Evolutionary conservation across 2,797 vertebrate genomes (phyloP).

Genomic region (Peromyscus nudipes): DNA sequence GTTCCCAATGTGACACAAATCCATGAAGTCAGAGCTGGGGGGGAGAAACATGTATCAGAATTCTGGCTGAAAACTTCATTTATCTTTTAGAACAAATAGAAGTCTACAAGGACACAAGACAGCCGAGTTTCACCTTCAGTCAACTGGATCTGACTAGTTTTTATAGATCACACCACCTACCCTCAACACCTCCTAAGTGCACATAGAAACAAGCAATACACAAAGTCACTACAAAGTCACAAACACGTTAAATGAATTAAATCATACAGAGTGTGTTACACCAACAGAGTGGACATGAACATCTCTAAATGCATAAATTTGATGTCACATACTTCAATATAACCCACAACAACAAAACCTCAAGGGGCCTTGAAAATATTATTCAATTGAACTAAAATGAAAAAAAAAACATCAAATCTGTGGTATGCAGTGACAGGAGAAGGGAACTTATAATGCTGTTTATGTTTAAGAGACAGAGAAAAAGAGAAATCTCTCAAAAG

Average conservation of each 20-base stretch:
- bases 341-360: neutral
- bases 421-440: neutral
- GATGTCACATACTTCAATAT: neutral
- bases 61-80: neutral
- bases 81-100: neutral
- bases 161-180: neutral
- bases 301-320: neutral
- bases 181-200: neutral
- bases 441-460: neutral
- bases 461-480: neutral
- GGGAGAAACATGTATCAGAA: neutral
- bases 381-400: conserved; percentile 9
- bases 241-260: neutral
- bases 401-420: neutral
- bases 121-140: neutral
- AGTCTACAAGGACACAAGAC: neutral
- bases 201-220: neutral
- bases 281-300: neutral
- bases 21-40: neutral
- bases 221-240: neutral
- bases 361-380: neutral
- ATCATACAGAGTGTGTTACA: neutral
- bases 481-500: conserved; percentile 24
- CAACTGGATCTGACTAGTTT: neutral
- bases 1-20: neutral